These are phyloP conservation scores for Lissocephala sabroskyi DNA, from an alignment of 2,888 invertebrate species.

Conservation along the genomic window DNA sequence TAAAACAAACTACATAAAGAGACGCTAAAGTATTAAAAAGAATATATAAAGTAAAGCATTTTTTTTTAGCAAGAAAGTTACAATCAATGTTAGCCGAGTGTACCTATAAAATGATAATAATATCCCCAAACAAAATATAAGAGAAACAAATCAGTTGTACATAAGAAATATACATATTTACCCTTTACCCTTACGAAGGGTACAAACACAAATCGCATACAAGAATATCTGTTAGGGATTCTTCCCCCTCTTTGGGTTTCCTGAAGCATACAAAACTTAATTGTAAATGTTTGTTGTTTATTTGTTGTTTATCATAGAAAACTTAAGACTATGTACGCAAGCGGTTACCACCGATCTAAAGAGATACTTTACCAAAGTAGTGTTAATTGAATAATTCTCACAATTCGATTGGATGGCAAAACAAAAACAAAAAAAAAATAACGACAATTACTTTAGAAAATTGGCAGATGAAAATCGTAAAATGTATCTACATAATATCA, in stretches of 20 bases:
- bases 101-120: too few species aligned
- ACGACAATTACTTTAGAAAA: slow-evolving; percentile 18
- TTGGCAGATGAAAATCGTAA: not conserved
- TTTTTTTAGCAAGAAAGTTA: too few species aligned
- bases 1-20: too few species aligned
- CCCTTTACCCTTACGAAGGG: slow-evolving; percentile 1
- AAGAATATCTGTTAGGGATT: too few species aligned
- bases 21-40: too few species aligned
- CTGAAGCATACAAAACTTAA: slow-evolving; percentile 2
- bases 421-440: not conserved
- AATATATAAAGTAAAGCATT: slow-evolving; percentile 3
- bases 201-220: not conserved
- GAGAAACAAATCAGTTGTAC: not conserved
- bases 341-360: slow-evolving; percentile 49
- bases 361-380: not conserved
- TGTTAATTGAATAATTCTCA: not conserved
- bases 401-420: too few species aligned
- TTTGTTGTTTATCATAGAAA: slow-evolving; percentile 8
- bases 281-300: not conserved
- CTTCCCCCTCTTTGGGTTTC: too few species aligned
- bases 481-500: not conserved
- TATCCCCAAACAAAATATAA: not conserved
- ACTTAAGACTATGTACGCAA: slow-evolving; percentile 37
- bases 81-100: slow-evolving; percentile 3
- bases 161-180: not conserved